Evolutionary conservation across 2,113 vertebrate species (phyloP), one percentile per base, ranked within the genome.

Genomic region (Talpa occidentalis): DNA sequence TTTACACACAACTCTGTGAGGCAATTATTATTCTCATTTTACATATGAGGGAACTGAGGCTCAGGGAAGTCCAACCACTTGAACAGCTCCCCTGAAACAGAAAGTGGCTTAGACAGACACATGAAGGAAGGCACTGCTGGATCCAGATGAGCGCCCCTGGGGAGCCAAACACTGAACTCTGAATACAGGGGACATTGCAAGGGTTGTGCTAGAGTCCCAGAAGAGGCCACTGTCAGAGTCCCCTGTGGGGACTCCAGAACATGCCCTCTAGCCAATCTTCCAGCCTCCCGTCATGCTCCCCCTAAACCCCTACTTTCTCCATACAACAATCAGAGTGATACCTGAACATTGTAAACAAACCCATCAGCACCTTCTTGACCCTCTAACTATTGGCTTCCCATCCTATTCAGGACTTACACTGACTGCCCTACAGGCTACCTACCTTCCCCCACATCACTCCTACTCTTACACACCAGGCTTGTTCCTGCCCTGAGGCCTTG

Each of bases 371-470:
- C 52, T 64, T 60, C 47, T 47, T 37, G 10, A 32, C 12, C 30
- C 17, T 32, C 54, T 42, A 6, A 1, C 9, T 0, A 4, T 1
- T 21, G 1, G 40, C 40, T 28, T 62, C 49, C 10, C 1, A 6
- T 47, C 42, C 32, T 37, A 4, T 35, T 84, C 19, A 9, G 30
- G 40, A 14, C 24, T 1, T 6, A 6, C 21, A 4, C 5, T 12
- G 30, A 59, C 22, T 30, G 49, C 26, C 73, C 52, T 22, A 6
- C 54, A 22, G 74, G 24, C 4, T 32, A 42, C 64, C 10, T 2
- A n/a, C 35, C 35, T 4, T 4, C 11, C 59, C 52, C 83, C 4
- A 1, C 28, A 16, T 40, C 73, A 26, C 35, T 47, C 62, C 32
- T 16, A 40, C 40, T 84, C 64, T 44, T 37, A 28, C 5, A 24